Conservation (phyloP, 2,113 vertebrate species). For the Girardinichthys multiradiatus region DNA sequence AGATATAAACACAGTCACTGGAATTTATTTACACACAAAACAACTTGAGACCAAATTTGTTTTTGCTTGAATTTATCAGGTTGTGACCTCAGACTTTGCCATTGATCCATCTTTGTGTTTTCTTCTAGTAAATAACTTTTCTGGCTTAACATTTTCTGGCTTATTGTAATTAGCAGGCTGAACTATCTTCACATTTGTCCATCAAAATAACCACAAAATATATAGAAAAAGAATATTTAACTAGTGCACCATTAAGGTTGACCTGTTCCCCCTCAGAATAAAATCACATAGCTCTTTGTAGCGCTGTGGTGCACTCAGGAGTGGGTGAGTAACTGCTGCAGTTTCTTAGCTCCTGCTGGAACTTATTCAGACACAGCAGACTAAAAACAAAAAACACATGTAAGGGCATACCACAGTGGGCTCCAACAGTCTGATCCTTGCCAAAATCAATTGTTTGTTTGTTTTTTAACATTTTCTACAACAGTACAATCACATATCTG, state of each 20-base stretch:
- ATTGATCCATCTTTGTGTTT: neutral
- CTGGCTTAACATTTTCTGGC: neutral
- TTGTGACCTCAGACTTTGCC: neutral
- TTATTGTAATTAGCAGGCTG: too few species aligned
- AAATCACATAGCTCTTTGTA: neutral
- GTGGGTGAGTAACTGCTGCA: neutral
- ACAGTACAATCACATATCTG: too few species aligned
- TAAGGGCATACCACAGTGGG: neutral
- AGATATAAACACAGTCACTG: too few species aligned
- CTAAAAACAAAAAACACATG: neutral
- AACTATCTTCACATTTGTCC: neutral
- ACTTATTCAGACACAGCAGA: neutral
- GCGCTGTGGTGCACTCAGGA: neutral
- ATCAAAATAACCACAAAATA: neutral
- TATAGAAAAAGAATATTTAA: neutral
- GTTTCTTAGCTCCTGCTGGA: neutral
- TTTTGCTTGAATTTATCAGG: neutral
- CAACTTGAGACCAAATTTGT: too few species aligned
- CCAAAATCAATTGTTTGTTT: neutral
- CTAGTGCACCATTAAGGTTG: neutral
- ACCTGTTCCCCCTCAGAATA: neutral
- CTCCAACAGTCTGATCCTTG: neutral
- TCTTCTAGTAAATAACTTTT: too few species aligned
- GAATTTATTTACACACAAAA: too few species aligned
- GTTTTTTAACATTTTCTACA: neutral